phyloP scores from a whole-genome alignment of 2,113 vertebrate species.

The Terrapene triunguis region DNA sequence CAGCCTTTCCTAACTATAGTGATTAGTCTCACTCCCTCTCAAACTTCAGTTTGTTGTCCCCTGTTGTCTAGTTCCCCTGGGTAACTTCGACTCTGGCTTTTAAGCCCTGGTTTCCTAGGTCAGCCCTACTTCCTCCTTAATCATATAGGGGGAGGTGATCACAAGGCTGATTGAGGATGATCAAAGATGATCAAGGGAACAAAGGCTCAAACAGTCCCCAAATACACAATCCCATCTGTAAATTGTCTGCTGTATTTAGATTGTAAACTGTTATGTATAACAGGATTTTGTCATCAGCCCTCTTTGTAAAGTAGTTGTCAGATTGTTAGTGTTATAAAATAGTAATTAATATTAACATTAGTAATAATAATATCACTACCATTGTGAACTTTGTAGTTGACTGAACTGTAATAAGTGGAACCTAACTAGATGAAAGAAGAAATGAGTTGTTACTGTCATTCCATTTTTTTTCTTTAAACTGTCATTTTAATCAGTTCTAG shows the following conservation, averaged over 20 bases:
- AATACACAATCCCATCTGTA: not conserved
- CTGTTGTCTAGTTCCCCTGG: too few relatives aligned
- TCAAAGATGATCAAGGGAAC: not conserved
- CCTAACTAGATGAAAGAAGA: not conserved
- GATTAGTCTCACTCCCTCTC: too few relatives aligned
- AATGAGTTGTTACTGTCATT: not conserved
- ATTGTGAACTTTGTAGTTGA: not conserved
- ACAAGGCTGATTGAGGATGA: not conserved
- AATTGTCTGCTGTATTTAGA: not conserved
- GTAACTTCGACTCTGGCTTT: not conserved
- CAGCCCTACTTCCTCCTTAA: not conserved
- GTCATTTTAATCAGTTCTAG: slow-evolving; percentile 35
- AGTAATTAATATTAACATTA: not conserved
- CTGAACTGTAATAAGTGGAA: not conserved
- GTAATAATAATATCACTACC: not conserved
- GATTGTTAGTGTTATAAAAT: not conserved
- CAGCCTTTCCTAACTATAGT: too few relatives aligned
- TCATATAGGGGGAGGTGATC: not conserved
- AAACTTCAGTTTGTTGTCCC: too few relatives aligned
- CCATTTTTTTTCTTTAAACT: slow-evolving; percentile 40
- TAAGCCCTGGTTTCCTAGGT: not conserved
- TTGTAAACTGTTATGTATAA: not conserved
- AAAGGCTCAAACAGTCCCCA: not conserved
- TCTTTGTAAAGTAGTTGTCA: accelerated
- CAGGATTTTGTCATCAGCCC: not conserved